Percentiles rank a stretch among this genome's conserved stretches.
Conservation (phyloP, 2,113 vertebrate genomes). For the Macrotis lagotis region DNA sequence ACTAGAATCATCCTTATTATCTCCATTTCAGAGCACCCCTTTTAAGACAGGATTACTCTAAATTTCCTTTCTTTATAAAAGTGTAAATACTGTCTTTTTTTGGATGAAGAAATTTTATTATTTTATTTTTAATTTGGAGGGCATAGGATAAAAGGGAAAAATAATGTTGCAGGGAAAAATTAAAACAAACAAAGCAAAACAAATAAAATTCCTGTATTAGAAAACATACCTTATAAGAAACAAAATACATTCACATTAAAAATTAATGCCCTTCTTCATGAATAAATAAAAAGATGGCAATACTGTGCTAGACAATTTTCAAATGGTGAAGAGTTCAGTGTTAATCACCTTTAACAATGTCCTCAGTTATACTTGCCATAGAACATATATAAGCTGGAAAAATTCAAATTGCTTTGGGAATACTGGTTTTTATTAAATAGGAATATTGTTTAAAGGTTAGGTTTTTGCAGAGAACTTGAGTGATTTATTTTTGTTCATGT, state of each 20-base stretch:
- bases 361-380: background rate
- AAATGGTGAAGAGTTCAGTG: background rate
- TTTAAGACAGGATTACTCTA: background rate
- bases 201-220: background rate
- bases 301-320: background rate
- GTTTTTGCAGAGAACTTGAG: background rate
- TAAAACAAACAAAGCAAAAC: too few relatives aligned
- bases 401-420: background rate
- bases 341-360: background rate
- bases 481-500: background rate
- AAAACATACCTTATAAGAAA: too few relatives aligned
- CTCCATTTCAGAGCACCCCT: background rate
- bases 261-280: background rate
- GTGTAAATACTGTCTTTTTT: background rate
- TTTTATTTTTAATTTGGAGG: too few relatives aligned
- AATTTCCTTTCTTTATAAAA: background rate
- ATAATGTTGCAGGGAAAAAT: background rate
- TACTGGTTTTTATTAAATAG: background rate
- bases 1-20: background rate
- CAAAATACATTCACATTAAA: background rate
- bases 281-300: background rate
- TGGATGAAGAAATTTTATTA: background rate
- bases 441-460: background rate
- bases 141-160: background rate
- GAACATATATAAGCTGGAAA: background rate